These are phyloP conservation scores for Helicolenus hilgendorfi DNA, from an alignment of 2,797 vertebrate genomes.

Conservation along the genomic window DNA sequence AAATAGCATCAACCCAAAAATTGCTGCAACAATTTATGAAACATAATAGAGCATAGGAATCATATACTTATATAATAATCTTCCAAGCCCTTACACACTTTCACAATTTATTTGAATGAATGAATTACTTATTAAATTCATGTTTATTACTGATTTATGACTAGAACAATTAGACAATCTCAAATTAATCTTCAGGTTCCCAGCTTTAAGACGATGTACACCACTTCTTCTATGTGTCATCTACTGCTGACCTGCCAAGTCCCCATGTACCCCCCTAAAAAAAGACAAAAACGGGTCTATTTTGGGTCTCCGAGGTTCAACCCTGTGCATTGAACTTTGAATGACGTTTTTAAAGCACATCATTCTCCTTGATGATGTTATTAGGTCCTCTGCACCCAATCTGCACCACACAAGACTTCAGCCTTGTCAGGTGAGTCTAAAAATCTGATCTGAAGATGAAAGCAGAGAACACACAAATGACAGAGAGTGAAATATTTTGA, in stretches of 20 bases:
- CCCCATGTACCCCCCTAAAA: background rate
- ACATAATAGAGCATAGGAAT: too few species aligned
- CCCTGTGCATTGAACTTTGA: conserved; percentile 17
- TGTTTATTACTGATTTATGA: background rate
- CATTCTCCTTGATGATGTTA: conserved; percentile 41
- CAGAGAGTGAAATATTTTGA: conserved; percentile 28
- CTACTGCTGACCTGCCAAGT: background rate
- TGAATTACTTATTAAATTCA: too few species aligned
- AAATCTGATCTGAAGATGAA: conserved; percentile 40
- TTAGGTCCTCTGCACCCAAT: conserved; percentile 13
- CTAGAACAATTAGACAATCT: background rate
- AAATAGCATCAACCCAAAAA: too few species aligned
- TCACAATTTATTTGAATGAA: too few species aligned
- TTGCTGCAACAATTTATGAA: too few species aligned
- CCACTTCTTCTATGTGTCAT: accelerated
- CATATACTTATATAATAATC: too few species aligned
- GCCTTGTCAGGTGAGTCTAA: background rate
- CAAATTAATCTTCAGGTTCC: background rate
- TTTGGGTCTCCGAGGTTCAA: too few species aligned
- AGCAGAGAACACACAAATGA: conserved; percentile 25
- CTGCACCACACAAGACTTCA: background rate
- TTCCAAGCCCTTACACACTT: too few species aligned
- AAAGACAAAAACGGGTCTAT: too few species aligned
- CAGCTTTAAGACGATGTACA: background rate
- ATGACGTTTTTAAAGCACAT: conserved; percentile 31